These are phyloP conservation scores for Hylaeus volcanicus DNA, from an alignment of 1,140 invertebrate genomes.

Conservation along the genomic window DNA sequence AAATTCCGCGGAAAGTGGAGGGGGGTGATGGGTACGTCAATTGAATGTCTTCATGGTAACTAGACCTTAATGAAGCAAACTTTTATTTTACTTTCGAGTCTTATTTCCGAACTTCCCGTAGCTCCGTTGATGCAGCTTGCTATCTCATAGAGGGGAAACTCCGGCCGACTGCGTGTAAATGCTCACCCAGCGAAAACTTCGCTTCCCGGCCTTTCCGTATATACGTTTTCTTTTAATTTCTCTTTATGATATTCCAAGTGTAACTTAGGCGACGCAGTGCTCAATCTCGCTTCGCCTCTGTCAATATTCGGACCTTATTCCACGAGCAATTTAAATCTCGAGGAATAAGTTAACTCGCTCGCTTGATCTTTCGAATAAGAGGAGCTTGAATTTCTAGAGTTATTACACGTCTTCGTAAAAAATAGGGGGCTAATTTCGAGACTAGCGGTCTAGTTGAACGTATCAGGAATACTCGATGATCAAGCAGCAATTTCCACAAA, in stretches of 20 bases:
- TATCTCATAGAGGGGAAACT: constrained; percentile 21
- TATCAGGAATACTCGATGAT: too few species aligned
- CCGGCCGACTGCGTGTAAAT: constrained; percentile 28
- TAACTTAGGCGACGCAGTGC: not conserved
- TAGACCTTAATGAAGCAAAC: constrained; percentile 66
- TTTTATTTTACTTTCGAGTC: constrained; percentile 64
- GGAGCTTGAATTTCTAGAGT: too few species aligned
- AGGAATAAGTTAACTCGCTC: not conserved
- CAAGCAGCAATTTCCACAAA: too few species aligned
- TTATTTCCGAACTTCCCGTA: constrained; percentile 5
- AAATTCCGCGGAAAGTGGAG: constrained; percentile 13
- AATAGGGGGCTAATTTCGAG: too few species aligned
- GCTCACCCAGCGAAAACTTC: constrained; percentile 22
- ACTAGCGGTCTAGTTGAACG: too few species aligned
- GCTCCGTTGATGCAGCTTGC: not conserved
- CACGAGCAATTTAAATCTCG: not conserved
- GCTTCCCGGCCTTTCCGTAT: not conserved
- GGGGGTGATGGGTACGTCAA: constrained; percentile 47
- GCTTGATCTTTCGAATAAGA: too few species aligned
- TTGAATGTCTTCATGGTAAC: constrained; percentile 65
- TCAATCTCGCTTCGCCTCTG: not conserved
- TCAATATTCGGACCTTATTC: not conserved
- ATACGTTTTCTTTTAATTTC: constrained; percentile 11
- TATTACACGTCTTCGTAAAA: too few species aligned
- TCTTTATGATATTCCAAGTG: not conserved